These are phyloP conservation scores for Anguilla megastoma DNA, from an alignment of 2,797 vertebrate genomes.

Conservation along the genomic window DNA sequence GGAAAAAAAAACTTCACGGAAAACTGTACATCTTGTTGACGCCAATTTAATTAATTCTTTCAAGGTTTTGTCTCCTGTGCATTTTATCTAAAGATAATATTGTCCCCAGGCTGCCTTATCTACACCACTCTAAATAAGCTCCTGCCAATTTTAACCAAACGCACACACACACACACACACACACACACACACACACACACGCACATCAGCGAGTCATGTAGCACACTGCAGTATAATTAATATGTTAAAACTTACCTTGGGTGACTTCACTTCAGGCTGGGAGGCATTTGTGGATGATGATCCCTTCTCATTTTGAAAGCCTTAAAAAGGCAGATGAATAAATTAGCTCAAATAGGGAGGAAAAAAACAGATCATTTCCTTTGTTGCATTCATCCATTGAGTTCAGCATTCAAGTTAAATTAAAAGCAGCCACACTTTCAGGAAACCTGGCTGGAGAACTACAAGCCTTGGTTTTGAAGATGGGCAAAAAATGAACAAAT, in stretches of 20 bases:
- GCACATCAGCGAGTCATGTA: conserved; percentile 22
- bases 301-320: conserved; percentile 44
- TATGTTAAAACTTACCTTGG: conserved; percentile 62
- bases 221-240: conserved; percentile 32
- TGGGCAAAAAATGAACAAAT: not conserved
- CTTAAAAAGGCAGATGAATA: conserved; percentile 51
- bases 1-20: conserved; percentile 13
- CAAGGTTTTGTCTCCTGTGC: conserved; percentile 38
- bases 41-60: conserved; percentile 41
- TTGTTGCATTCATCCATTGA: conserved; percentile 5
- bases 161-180: conserved; percentile 14
- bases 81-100: conserved; percentile 40
- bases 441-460: not conserved
- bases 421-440: not conserved
- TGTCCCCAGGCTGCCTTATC: conserved; percentile 39
- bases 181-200: conserved; percentile 18
- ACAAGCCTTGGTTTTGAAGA: not conserved
- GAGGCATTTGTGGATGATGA: conserved; percentile 39
- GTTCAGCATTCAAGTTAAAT: conserved; percentile 9
- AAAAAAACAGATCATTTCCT: not conserved
- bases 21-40: conserved; percentile 27
- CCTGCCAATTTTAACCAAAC: conserved; percentile 19
- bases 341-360: conserved; percentile 16
- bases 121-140: conserved; percentile 39
- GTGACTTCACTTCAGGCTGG: conserved; percentile 44